Base-by-base conservation (phyloP, 1,140 invertebrate genomes). In the Ctenoplectra terminalis region DNA sequence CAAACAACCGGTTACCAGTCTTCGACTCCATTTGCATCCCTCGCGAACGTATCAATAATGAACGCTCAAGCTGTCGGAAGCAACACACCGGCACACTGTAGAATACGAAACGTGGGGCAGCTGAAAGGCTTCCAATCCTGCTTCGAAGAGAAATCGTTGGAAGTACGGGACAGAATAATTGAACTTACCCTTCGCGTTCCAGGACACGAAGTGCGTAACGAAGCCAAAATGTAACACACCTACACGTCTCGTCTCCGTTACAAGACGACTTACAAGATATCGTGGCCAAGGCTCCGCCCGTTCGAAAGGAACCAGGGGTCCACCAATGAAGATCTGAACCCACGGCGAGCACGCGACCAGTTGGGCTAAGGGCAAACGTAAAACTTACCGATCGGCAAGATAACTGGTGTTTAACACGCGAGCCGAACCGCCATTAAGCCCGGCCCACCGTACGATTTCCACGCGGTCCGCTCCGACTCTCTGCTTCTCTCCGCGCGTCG, bases 361-460 rank as follows among this genome's bases (percentile, higher is more conserved):
- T 85, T 83, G 88, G 83, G 88, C 88, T 89, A 89, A 89, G 85
- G 90, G 87, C 84, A 89, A 90, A 90, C 87, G 90, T 90, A 90
- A 90, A 91, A 91, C 86, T 90, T 87, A 90, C 89, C 88, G 90
- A 92, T 92, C 89, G 87, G 85, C 75, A 70, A 86, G 89, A 90
- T 92, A 92, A 91, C 90, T 89, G 88, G 84, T 87, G 91, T 90
- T 92, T 88, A 90, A 88, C 91, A 92, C 90, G 91, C 91, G 87
- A 92, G 85, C 85, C 90, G 77, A 85, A 88, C 87, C 86, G 87
- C 87, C 87, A 88, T 90, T 90, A 84, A 84, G 82, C 71, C 84
- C 85, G 71, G 85, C 85, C 85, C 83, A 87, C 77, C 85, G 78
- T 83, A 80, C 80, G 81, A 85, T 85, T 87, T 89, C 85, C 83